Evolutionary conservation across 2,888 invertebrate genomes (phyloP).

Genomic region (Allacma fusca): DNA sequence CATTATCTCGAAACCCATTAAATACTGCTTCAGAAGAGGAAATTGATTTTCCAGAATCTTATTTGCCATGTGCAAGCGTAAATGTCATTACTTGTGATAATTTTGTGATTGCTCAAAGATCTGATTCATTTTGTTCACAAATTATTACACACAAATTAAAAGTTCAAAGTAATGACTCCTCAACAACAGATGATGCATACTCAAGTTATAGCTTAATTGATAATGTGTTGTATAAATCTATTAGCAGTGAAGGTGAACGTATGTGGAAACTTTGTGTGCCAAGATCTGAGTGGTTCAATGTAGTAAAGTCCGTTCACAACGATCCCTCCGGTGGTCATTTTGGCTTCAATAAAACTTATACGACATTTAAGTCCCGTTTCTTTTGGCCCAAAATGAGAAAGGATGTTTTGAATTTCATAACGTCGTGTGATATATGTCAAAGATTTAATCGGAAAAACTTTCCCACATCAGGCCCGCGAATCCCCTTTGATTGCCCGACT

Average conservation of each 20-base stretch:
- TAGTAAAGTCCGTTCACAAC: slow-evolving; percentile 48
- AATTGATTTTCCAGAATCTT: slow-evolving; percentile 9
- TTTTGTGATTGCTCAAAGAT: too few species aligned
- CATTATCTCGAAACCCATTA: slow-evolving; percentile 51
- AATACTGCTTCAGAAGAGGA: slow-evolving; percentile 30
- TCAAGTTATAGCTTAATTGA: slow-evolving; percentile 6
- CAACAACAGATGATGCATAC: not conserved
- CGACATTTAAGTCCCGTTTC: slow-evolving; percentile 42
- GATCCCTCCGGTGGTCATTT: slow-evolving; percentile 46
- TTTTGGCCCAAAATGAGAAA: slow-evolving; percentile 51
- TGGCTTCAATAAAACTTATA: slow-evolving; percentile 49
- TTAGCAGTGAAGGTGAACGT: not conserved
- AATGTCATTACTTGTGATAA: too few species aligned
- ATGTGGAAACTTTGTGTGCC: slow-evolving; percentile 33
- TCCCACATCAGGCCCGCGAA: slow-evolving; percentile 21
- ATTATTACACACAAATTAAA: not conserved
- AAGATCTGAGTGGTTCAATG: not conserved
- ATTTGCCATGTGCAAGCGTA: too few species aligned
- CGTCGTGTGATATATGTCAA: slow-evolving; percentile 51
- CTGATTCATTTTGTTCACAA: slow-evolving; percentile 14
- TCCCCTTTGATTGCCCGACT: slow-evolving; percentile 37
- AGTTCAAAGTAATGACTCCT: not conserved
- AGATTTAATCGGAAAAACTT: slow-evolving; percentile 34
- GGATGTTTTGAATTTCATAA: slow-evolving; percentile 46
- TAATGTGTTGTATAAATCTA: slow-evolving; percentile 24